Conservation (phyloP, 2,797 vertebrate species). For the Syncerus caffer region DNA sequence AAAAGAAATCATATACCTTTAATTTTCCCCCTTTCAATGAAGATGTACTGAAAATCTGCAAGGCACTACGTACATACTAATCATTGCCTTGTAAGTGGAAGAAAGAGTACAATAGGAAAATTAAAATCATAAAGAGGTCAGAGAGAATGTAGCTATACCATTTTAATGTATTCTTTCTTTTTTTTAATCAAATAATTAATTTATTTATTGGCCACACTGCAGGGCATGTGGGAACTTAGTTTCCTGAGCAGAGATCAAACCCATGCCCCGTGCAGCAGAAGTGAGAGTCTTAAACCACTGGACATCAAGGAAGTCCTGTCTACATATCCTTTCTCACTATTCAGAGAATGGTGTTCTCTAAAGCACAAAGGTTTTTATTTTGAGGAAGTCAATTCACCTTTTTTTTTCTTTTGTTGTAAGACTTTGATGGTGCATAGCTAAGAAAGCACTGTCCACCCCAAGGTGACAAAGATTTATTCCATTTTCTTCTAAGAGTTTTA, state of each 20-base stretch:
- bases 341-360: not conserved
- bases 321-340: not conserved
- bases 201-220: not conserved
- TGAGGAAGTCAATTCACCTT: not conserved
- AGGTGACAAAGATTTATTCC: not conserved
- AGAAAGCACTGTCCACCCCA: not conserved
- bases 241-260: not conserved
- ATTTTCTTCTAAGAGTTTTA: not conserved
- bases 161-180: not conserved
- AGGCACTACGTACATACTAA: not conserved
- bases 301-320: not conserved
- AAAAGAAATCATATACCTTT: not conserved
- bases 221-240: not conserved
- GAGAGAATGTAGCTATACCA: not conserved
- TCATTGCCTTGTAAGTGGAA: not conserved
- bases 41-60: not conserved
- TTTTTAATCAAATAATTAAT: not conserved
- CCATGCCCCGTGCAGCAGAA: not conserved
- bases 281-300: not conserved
- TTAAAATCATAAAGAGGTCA: not conserved
- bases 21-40: conserved; percentile 7
- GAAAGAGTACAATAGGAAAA: not conserved
- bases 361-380: not conserved
- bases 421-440: not conserved
- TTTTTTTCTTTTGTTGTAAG: not conserved